Evolutionary conservation across 2,888 invertebrate genomes (phyloP), one percentile per base, ranked within the genome.

Genomic region (Epistrophella euchroma): DNA sequence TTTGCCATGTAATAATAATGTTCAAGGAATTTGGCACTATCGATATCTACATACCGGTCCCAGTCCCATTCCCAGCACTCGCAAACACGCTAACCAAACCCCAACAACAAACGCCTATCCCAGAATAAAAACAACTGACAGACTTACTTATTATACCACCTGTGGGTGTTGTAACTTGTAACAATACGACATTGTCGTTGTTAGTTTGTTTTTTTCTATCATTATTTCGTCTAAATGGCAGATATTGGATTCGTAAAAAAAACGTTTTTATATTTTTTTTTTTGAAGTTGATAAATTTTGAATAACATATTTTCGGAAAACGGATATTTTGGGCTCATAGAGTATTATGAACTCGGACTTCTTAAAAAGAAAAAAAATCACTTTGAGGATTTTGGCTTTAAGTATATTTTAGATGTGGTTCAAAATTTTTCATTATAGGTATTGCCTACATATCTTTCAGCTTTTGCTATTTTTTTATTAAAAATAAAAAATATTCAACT

Each of bases 131-230:
- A 66, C 17, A 35, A 66, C 17, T 40, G 10, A 52, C 60, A 58
- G 70, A 43, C 64, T 75, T 68, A 64, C 77, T 28, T 7, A 22
- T 5, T n/a, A 35, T 35, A 37, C 68, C 52, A 84, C 84, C 74
- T 79, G 84, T 84, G 84, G 84, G 84, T 75, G 84, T 78, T 70
- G 43, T 62, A 17, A 60, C 60, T 66, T 66, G 25, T 75, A 79
- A 64, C 74, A 84, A 52, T 52, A 52, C 71, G 79, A 79, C 84
- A 84, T 71, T 84, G 79, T 84, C 84, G 75, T 60, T 84, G 84
- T 79, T 79, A 84, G 64, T 71, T 84, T 45, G n/a, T 70, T 62
- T 68, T 58, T 62, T 60, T 35, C 11, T 62, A 40, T 22, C 22
- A 60, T 40, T 60, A 60, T 40, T 60, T 40, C 2, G 9, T 40